A percentile compares a stretch with the other conserved stretches of the same genome.
Evolutionary conservation across 2,113 vertebrate species (phyloP).

Genomic region (Pyxicephalus adspersus): DNA sequence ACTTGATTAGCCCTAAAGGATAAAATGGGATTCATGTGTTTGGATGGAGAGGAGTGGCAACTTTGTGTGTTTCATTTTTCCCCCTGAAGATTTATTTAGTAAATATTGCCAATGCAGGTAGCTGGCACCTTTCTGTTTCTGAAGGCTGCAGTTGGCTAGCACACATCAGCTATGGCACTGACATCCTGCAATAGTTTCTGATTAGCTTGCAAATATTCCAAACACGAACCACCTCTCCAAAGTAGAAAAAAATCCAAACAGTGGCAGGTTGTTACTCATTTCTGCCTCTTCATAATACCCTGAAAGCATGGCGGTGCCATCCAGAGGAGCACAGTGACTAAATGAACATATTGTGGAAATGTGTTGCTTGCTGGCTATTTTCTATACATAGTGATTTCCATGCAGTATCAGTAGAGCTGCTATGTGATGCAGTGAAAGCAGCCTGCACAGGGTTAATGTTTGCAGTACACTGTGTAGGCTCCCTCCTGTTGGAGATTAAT

Average conservation of each 20-base stretch:
- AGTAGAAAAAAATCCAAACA: conserved; percentile 56
- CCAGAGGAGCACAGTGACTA: conserved; percentile 48
- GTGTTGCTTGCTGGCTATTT: not conserved
- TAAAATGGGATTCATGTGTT: conserved; percentile 55
- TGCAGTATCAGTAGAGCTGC: conserved; percentile 42
- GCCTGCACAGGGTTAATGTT: conserved; percentile 41
- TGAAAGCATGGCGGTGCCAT: conserved; percentile 44
- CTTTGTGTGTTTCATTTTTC: conserved; percentile 58
- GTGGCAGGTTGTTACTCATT: conserved; percentile 35
- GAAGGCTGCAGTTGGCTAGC: conserved; percentile 50
- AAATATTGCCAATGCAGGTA: conserved; percentile 49
- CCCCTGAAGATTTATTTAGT: conserved; percentile 46
- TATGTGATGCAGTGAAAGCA: conserved; percentile 51
- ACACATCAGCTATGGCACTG: conserved; percentile 45
- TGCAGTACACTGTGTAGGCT: conserved; percentile 49
- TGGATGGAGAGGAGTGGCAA: conserved; percentile 67
- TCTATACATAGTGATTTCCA: conserved; percentile 25
- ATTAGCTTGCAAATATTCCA: conserved; percentile 64
- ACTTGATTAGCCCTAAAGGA: conserved; percentile 61
- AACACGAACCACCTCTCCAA: conserved; percentile 58
- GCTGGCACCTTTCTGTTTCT: not conserved
- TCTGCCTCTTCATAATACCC: conserved; percentile 54
- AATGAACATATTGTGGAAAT: conserved; percentile 19
- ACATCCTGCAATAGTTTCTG: conserved; percentile 68
- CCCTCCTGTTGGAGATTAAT: conserved; percentile 7